Evolutionary conservation across 2,113 vertebrate genomes (phyloP).

Genomic region (Petrocephalus zakoni): DNA sequence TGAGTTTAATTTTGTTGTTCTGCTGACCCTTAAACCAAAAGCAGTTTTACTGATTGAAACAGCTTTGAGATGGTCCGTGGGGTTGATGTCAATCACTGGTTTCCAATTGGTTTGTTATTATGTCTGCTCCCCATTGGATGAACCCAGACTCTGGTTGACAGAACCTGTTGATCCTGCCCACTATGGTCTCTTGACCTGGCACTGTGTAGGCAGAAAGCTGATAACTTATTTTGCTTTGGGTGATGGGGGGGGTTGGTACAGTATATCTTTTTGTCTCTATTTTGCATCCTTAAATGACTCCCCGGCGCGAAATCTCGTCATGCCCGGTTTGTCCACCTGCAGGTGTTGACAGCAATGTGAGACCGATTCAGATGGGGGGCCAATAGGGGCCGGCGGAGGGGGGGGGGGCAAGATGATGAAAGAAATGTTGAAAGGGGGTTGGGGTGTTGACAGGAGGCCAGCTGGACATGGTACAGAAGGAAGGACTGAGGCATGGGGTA

Average conservation of each 20-base stretch:
- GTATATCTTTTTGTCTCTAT: not conserved
- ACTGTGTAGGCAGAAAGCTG: not conserved
- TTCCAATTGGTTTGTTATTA: not conserved
- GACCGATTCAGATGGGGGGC: too few relatives aligned
- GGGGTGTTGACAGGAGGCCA: not conserved
- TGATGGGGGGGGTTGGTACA: not conserved
- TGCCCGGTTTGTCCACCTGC: not conserved
- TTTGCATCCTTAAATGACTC: not conserved
- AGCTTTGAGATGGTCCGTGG: not conserved
- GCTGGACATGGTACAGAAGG: not conserved
- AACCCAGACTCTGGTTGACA: not conserved
- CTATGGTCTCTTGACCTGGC: not conserved
- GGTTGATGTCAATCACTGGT: not conserved
- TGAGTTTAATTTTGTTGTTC: not conserved
- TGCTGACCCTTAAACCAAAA: not conserved
- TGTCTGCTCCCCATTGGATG: not conserved
- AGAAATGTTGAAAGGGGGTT: not conserved
- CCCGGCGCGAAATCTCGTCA: not conserved
- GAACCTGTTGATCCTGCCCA: not conserved
- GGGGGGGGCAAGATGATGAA: not conserved
- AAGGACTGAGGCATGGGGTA: not conserved
- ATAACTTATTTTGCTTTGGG: not conserved
- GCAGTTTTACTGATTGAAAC: not conserved
- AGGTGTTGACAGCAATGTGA: not conserved
- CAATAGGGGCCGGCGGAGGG: not conserved